Evolutionary conservation across 2,797 vertebrate species (phyloP).

Genomic region (Sebastiscus tertius): DNA sequence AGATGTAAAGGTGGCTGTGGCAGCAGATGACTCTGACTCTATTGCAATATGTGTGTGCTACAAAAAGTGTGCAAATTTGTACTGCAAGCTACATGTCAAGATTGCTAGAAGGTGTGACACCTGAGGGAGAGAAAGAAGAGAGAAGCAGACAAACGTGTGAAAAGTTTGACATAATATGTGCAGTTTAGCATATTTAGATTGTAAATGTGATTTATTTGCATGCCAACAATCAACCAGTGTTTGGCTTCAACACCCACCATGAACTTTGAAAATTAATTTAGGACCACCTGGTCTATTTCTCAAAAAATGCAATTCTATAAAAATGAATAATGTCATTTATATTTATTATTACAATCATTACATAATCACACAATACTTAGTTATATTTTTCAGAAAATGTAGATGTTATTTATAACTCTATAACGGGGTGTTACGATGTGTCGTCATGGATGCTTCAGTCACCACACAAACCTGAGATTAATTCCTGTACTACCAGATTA

Average conservation of each 20-base stretch:
- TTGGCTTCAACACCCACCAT: neutral
- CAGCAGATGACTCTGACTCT: conserved; percentile 41
- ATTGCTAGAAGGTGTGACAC: neutral
- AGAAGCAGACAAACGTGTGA: neutral
- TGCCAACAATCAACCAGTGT: neutral
- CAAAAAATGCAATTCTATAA: neutral
- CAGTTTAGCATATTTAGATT: conserved; percentile 18
- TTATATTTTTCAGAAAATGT: neutral
- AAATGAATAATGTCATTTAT: neutral
- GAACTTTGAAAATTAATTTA: neutral
- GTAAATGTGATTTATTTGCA: neutral
- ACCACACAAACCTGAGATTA: neutral
- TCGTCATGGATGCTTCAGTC: neutral
- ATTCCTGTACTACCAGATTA: neutral
- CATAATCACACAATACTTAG: neutral
- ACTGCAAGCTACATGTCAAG: conserved; percentile 1
- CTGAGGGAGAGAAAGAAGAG: neutral
- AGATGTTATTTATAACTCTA: neutral
- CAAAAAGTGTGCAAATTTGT: neutral
- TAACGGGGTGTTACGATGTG: neutral
- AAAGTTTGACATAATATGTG: neutral
- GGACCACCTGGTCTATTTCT: neutral
- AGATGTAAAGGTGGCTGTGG: conserved; percentile 16
- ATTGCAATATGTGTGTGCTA: neutral
- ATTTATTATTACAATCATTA: neutral